Conservation (phyloP, 2,797 vertebrate species). For the Lutjanus campechanus region DNA sequence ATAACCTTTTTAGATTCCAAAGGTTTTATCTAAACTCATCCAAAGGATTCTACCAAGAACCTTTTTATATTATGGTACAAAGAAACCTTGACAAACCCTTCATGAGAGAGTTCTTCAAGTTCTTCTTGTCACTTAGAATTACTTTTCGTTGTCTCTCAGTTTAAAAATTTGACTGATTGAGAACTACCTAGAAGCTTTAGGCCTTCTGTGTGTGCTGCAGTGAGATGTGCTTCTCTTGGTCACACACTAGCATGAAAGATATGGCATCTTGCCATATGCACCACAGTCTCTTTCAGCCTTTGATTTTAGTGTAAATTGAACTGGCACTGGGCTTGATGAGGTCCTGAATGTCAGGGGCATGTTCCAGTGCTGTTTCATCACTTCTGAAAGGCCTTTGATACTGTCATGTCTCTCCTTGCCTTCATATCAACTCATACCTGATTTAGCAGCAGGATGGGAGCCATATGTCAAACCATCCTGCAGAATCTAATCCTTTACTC, state of each 20-base stretch:
- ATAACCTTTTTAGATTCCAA: too few relatives aligned
- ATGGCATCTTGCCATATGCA: slow-evolving; percentile 48
- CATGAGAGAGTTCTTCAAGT: too few relatives aligned
- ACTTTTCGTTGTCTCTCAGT: not conserved
- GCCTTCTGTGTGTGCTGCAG: slow-evolving; percentile 1
- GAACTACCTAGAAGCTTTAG: not conserved
- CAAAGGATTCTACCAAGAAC: too few relatives aligned
- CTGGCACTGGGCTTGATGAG: slow-evolving; percentile 42
- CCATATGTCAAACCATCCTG: slow-evolving; percentile 35
- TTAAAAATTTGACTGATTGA: slow-evolving; percentile 19
- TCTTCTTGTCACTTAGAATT: slow-evolving; percentile 16
- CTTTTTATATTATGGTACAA: too few relatives aligned
- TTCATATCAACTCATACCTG: slow-evolving; percentile 45
- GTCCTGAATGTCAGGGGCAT: slow-evolving; percentile 43
- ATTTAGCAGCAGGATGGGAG: slow-evolving; percentile 31
- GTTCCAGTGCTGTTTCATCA: slow-evolving; percentile 57
- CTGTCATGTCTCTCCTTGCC: slow-evolving; percentile 28
- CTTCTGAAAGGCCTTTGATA: slow-evolving; percentile 52
- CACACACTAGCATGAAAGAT: slow-evolving; percentile 35
- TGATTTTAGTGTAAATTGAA: slow-evolving; percentile 51
- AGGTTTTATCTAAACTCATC: too few relatives aligned
- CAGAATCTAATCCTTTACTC: slow-evolving; percentile 11
- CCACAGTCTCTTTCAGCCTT: slow-evolving; percentile 27
- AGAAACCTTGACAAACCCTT: too few relatives aligned
- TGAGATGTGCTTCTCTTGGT: slow-evolving; percentile 17